Evolutionary conservation across 2,797 vertebrate genomes (phyloP), one percentile per base, ranked within the genome.

Genomic region (Ceryle rudis): DNA sequence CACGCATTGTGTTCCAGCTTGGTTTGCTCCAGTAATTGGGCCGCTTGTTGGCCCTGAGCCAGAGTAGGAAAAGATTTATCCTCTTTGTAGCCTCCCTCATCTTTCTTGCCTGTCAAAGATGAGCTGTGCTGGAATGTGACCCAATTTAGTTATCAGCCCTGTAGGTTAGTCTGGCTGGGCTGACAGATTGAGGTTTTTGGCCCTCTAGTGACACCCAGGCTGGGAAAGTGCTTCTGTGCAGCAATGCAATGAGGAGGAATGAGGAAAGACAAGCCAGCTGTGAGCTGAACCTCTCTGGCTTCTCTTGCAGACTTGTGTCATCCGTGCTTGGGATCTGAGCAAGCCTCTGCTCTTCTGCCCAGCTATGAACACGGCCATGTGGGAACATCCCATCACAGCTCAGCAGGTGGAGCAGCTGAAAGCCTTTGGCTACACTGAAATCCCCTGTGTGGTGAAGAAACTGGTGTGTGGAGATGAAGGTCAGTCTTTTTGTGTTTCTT

Each of bases 351-450:
- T 99, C 69, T 99, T 99, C 98, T 99, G 99, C 93, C 99, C 99
- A 2, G 99, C 99, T 51, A 99, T 99, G 99, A 99, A 99, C 97
- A 99, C 99, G 0, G 98, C 98, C 71, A 99, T 99, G 99, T 99
- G 99, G 99, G 98, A 98, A 57, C 99, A 99, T 97, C 99, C 99
- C 26, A 96, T 99, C 94, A 99, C 99, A 4, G 97, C 98, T 14
- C 98, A 85, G 94, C 99, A 99, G 55, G 97, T 99, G 82, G 97
- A 97, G 94, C 98, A 90, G 67, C 98, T 99, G 28, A 98, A 97
- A 83, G 96, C 93, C 92, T 99, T 99, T 55, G 99, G 99, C 96
- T 99, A 99, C 55, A 70, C 93, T 0, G 99, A 99, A 97, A 98
- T 99, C 89, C 99, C 99, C 58, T 99, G 99, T 46, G 97, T 99